phyloP scores from a whole-genome alignment of 2,797 vertebrate species.

The Melanotaenia pygmaea region DNA sequence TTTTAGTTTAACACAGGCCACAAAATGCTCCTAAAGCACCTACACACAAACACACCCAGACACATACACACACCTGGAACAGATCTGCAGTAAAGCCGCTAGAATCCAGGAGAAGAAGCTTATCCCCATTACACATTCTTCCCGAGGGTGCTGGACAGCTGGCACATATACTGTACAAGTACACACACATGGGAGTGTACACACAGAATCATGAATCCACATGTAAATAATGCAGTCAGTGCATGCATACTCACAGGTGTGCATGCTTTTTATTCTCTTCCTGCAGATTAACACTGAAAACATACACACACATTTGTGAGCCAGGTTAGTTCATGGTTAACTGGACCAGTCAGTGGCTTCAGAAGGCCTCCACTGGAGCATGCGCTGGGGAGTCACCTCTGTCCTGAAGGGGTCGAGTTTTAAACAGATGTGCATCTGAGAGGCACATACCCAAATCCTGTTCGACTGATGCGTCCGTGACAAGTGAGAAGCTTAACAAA shows the following conservation, averaged over 20 bases:
- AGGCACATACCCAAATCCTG: constrained; percentile 72
- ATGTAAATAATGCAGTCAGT: constrained; percentile 31
- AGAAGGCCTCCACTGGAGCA: constrained; percentile 27
- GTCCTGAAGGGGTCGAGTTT: constrained; percentile 53
- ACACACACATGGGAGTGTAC: constrained; percentile 6
- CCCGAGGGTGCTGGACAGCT: constrained; percentile 72
- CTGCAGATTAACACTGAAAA: constrained; percentile 36
- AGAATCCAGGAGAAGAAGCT: constrained; percentile 71
- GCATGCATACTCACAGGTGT: constrained; percentile 34
- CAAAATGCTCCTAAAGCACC: constrained; percentile 10
- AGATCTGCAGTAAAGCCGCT: constrained; percentile 66
- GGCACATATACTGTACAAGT: constrained; percentile 55
- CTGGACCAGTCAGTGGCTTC: constrained; percentile 48
- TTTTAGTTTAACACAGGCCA: constrained; percentile 33
- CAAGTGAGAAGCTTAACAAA: constrained; percentile 80
- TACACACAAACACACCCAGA: constrained; percentile 43
- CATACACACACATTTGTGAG: neutral
- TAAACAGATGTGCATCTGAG: constrained; percentile 72
- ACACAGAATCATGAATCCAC: constrained; percentile 17
- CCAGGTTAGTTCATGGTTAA: constrained; percentile 26
- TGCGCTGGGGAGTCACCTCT: constrained; percentile 35
- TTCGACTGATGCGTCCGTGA: constrained; percentile 70
- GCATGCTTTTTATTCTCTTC: constrained; percentile 22
- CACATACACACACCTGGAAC: constrained; percentile 68
- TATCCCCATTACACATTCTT: constrained; percentile 75